Conservation (phyloP, 2,888 invertebrate genomes). For the Xestoiulus laeticollis region DNA sequence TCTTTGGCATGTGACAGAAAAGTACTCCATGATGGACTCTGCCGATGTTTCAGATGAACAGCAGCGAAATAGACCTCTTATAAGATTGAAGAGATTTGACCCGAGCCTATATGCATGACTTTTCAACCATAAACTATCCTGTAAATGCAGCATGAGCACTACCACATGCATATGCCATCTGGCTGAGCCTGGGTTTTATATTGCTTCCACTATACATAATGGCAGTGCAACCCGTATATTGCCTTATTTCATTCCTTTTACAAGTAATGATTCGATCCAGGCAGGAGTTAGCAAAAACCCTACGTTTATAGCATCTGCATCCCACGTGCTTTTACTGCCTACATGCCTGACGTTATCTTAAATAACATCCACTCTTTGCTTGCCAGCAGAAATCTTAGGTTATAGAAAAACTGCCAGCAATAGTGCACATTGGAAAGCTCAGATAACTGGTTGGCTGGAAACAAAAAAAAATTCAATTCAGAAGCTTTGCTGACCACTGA, state of each 20-base stretch:
- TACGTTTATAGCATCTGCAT: constrained; percentile 32
- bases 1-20: constrained; percentile 11
- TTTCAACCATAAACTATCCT: constrained; percentile 21
- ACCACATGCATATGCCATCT: constrained; percentile 34
- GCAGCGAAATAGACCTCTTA: constrained; percentile 25
- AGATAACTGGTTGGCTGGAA: background rate
- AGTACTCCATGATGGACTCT: constrained; percentile 32
- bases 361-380: constrained; percentile 37
- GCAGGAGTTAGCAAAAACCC: constrained; percentile 33
- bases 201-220: constrained; percentile 30
- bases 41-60: constrained; percentile 29
- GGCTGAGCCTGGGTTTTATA: constrained; percentile 34
- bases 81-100: constrained; percentile 37
- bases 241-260: constrained; percentile 37
- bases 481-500: background rate
- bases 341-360: constrained; percentile 32
- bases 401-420: constrained; percentile 15
- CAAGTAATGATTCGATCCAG: constrained; percentile 37
- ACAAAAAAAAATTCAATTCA: background rate
- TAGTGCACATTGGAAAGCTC: background rate
- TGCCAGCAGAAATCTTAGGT: constrained; percentile 30
- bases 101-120: constrained; percentile 12
- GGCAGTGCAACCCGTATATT: constrained; percentile 31
- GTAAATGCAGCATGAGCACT: background rate
- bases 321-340: constrained; percentile 32